Base-by-base conservation (phyloP, 2,797 vertebrate genomes). In the Psittacula derbiana region DNA sequence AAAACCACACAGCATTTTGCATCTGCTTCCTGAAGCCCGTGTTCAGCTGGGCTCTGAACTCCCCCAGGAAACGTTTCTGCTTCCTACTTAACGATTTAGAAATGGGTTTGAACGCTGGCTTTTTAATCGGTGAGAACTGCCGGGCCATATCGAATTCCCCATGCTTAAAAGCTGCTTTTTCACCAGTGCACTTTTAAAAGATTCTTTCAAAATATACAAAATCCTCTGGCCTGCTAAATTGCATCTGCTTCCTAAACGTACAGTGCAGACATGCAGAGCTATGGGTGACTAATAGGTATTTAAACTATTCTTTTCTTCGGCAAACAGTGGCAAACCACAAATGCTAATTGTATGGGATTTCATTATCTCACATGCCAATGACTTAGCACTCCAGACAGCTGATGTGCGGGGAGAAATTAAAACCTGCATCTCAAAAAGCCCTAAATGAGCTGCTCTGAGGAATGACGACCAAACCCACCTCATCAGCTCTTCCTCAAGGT, bases 311-410 rank as follows among this genome's bases (percentile, higher is more conserved):
- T 94, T 96, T 95, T 93, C 78, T 91, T 74, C 86, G 86, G 73
- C 69, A 92, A 86, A 69, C 38, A 93, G 33, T 80, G 60, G 90
- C 93, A 91, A 96, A 95, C 91, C 83, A 91, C 93, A 97, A 93
- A 79, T 58, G 72, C 44, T 88, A 81, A 91, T 78, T 86, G 53
- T 67, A 71, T 55, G 33, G 55, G 41, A 82, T 84, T 95, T 94
- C 52, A 80, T 95, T 94, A 72, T 53, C 61, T 93, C 53, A 33
- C 13, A 5, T 33, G 78, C 27, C 12, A 31, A 87, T 90, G 41
- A 24, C 80, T 71, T 27, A 62, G 70, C 31, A 16, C 71, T 74
- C 28, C 31, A 84, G 47, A 53, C 38, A 89, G 87, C 65, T 71
- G 46, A 40, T 67, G 46, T 3, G 58, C 74, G 84, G 82, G 69